Conservation (phyloP, 1,140 invertebrate species). For the Hylaeus anthracinus region DNA sequence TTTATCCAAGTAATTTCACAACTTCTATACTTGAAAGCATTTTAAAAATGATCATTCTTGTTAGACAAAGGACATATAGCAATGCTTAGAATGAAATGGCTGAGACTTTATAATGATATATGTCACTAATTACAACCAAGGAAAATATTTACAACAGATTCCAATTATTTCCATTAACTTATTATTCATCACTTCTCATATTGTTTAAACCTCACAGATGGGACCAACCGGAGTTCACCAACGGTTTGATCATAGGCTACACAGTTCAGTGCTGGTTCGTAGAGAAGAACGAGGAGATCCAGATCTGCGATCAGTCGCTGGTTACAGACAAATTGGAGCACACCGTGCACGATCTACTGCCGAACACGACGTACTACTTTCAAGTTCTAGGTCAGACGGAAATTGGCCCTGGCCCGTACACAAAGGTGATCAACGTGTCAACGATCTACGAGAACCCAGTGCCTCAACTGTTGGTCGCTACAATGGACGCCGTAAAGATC, state of each 20-base stretch:
- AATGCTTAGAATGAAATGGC: no score
- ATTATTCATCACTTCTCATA: neutral
- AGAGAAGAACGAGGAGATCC: constrained; percentile 61
- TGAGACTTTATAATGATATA: no score
- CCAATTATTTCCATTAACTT: neutral
- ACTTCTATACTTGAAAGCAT: no score
- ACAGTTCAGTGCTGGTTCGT: constrained; percentile 86
- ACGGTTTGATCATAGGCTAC: constrained; percentile 89
- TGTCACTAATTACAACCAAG: no score
- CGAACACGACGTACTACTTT: constrained; percentile 88
- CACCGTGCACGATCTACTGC: constrained; percentile 81
- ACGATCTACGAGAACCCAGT: constrained; percentile 87
- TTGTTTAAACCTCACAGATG: constrained; percentile 82
- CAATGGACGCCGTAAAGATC: constrained; percentile 86
- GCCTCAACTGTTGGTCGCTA: constrained; percentile 88
- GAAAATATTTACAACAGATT: no score
- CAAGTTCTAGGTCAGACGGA: constrained; percentile 90
- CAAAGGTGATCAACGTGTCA: constrained; percentile 83
- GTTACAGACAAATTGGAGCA: constrained; percentile 79
- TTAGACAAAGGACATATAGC: no score
- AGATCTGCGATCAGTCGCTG: constrained; percentile 69
- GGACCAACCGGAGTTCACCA: constrained; percentile 86
- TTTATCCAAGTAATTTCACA: no score
- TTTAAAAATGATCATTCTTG: no score
- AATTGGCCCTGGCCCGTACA: constrained; percentile 86